Percentiles rank a stretch among this genome's conserved stretches.
phyloP scores from a whole-genome alignment of 2,113 vertebrate genomes.

The Marcusenius ussheri region DNA sequence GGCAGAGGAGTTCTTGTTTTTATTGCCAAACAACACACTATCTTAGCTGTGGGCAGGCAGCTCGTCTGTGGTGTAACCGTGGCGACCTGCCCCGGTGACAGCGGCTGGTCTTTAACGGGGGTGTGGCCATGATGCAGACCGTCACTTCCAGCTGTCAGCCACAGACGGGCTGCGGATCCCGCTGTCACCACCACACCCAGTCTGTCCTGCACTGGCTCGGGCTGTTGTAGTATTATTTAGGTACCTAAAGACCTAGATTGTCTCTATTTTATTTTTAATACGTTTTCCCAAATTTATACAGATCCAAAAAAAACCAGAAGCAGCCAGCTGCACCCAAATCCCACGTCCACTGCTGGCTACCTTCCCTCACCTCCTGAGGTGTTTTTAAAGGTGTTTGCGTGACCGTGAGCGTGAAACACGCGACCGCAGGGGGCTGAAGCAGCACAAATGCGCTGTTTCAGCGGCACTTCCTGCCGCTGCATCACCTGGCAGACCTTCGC shows the following conservation, averaged over 20 bases:
- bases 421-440: background rate
- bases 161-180: background rate
- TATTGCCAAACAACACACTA: background rate
- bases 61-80: background rate
- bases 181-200: background rate
- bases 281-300: background rate
- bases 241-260: background rate
- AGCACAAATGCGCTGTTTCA: background rate
- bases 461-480: background rate
- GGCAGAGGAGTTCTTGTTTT: background rate
- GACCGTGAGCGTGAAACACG: background rate
- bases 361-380: background rate
- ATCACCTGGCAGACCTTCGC: background rate
- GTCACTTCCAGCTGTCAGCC: background rate
- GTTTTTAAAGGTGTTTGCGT: background rate
- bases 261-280: background rate
- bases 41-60: background rate
- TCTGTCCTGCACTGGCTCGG: background rate
- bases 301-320: background rate
- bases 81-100: background rate
- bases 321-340: background rate
- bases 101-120: background rate
- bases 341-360: background rate
- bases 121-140: background rate
- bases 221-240: background rate